Conservation (phyloP, 2,888 invertebrate genomes). For the Heteromurus nitidus region DNA sequence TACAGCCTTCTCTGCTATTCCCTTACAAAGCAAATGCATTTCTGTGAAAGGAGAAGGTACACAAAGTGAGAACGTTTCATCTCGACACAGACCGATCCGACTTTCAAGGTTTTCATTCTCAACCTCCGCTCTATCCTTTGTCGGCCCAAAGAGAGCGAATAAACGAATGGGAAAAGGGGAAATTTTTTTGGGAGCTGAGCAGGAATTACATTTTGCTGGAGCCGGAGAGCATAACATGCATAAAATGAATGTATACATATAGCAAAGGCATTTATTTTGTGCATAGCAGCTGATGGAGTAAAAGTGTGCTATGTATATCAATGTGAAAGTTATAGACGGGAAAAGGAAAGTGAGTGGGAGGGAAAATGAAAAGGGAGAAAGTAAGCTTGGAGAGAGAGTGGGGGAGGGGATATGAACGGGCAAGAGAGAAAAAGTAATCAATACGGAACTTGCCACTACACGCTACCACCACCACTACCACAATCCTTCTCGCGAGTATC, state of each 20-base stretch:
- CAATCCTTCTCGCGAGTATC: background rate
- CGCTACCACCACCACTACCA: too few relatives aligned
- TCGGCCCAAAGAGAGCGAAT: background rate
- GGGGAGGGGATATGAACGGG: conserved; percentile 43
- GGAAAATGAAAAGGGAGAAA: conserved; percentile 15
- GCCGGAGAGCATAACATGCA: background rate
- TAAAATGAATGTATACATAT: background rate
- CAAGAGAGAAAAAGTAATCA: conserved; percentile 49
- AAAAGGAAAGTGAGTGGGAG: conserved; percentile 52
- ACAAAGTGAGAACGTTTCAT: too few relatives aligned
- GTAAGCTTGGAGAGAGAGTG: conserved; percentile 21
- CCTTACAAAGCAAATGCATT: background rate
- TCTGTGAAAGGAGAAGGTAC: background rate
- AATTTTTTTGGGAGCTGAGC: background rate
- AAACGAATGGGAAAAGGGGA: background rate
- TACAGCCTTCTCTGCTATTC: background rate
- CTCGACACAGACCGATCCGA: too few relatives aligned
- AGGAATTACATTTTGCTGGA: background rate
- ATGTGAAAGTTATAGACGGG: conserved; percentile 7
- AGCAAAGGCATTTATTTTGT: background rate
- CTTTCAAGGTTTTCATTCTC: conserved; percentile 35
- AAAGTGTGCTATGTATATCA: background rate
- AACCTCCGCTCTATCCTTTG: too few relatives aligned
- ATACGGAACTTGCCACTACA: conserved; percentile 14
- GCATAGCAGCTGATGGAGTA: background rate